These are phyloP conservation scores for Entomobrya multifasciata DNA, from an alignment of 2,888 invertebrate species.

Conservation along the genomic window DNA sequence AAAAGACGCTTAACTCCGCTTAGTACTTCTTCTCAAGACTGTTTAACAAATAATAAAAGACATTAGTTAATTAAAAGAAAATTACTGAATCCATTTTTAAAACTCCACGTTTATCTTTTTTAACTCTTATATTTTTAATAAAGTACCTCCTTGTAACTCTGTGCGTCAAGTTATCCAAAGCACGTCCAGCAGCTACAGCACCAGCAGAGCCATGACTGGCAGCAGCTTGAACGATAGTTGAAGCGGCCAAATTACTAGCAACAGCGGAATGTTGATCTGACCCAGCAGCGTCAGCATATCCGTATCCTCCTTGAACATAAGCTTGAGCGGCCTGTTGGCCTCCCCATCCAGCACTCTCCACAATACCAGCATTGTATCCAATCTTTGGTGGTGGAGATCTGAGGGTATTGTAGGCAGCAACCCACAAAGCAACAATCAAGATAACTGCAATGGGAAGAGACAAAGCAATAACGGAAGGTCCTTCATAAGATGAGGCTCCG, in stretches of 20 bases:
- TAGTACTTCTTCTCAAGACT: constrained; percentile 46
- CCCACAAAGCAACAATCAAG: constrained; percentile 69
- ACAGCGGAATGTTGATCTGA: constrained; percentile 41
- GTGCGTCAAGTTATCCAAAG: constrained; percentile 74
- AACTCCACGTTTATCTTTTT: constrained; percentile 72
- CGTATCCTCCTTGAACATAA: constrained; percentile 57
- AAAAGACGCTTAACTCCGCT: constrained; percentile 4
- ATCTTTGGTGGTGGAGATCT: constrained; percentile 70
- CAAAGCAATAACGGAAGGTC: constrained; percentile 69
- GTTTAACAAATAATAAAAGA: background rate
- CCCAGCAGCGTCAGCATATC: constrained; percentile 60
- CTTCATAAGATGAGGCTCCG: constrained; percentile 68
- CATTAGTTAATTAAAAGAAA: too few species aligned
- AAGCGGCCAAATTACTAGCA: constrained; percentile 42
- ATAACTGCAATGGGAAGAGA: constrained; percentile 72
- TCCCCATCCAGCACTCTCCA: constrained; percentile 70
- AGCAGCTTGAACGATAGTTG: constrained; percentile 60
- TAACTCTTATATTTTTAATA: too few species aligned
- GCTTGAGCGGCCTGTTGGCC: constrained; percentile 20
- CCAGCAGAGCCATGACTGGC: constrained; percentile 54
- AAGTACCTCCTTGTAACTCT: constrained; percentile 72
- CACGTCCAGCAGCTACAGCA: constrained; percentile 58
- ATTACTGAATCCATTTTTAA: too few species aligned
- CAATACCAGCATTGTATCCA: constrained; percentile 67
- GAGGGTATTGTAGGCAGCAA: constrained; percentile 74